These are phyloP conservation scores for Leptobrachium ailaonicum DNA, from an alignment of 2,113 vertebrate genomes.

Conservation along the genomic window DNA sequence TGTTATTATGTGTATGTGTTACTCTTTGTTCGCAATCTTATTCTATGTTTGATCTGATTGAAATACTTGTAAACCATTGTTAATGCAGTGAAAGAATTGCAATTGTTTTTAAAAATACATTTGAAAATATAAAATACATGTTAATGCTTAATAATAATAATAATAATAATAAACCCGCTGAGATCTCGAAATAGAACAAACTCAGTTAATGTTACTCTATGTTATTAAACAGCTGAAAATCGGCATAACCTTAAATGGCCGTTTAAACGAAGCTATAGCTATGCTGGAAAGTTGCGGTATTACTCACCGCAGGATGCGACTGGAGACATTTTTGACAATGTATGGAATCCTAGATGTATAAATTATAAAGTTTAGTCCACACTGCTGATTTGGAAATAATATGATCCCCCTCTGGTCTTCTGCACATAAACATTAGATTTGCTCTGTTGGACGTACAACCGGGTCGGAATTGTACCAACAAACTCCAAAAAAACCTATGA, in stretches of 20 bases:
- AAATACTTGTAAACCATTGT: too few species aligned
- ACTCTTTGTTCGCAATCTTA: too few species aligned
- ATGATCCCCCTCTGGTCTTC: conserved; percentile 6
- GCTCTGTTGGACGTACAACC: conserved; percentile 17
- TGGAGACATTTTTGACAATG: conserved; percentile 29
- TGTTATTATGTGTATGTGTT: too few species aligned
- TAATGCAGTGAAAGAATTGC: too few species aligned
- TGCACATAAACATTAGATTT: conserved; percentile 23
- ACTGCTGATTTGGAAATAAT: conserved; percentile 23
- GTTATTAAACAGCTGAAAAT: background rate
- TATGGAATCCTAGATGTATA: conserved; percentile 13
- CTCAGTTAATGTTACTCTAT: background rate
- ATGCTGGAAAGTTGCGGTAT: conserved; percentile 6
- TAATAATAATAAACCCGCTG: background rate
- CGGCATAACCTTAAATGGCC: too few species aligned
- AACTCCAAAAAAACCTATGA: conserved; percentile 48
- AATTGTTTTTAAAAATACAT: too few species aligned
- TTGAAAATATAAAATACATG: too few species aligned
- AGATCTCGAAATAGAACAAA: background rate
- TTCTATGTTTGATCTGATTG: too few species aligned
- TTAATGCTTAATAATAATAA: background rate
- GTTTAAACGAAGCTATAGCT: background rate
- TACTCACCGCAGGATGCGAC: background rate
- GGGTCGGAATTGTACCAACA: conserved; percentile 35
- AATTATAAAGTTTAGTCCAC: conserved; percentile 1